Evolutionary conservation across 2,888 invertebrate genomes (phyloP), one percentile per base, ranked within the genome.

Genomic region (Heliconius aoede): DNA sequence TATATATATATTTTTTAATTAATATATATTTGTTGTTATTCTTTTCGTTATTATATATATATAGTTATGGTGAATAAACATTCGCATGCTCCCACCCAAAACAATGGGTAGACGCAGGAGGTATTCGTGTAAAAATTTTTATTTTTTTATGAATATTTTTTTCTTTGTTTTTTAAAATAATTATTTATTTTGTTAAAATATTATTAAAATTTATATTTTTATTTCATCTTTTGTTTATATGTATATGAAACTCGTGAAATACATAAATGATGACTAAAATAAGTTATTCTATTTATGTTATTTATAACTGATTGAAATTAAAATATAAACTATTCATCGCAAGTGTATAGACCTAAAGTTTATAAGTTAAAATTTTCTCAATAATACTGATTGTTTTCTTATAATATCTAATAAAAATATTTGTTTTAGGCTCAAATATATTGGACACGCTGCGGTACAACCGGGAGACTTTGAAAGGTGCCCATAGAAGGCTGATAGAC

Each of bases 361-460:
- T n/a, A n/a, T n/a, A n/a, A n/a, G 0, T 8, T 9, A 32, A 32
- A 55, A 21, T 55, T 55, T 51, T 21, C 18, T 5, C 8, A 51
- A 7, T 8, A 8, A 55, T 55, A 55, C 9, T 3, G 55, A 7
- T 51, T 18, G n/a, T 9, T 55, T 55, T n/a, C 8, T n/a, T 55
- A 55, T 55, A 62, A 9, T 64, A 21, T 13, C 24, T 65, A 18
- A 65, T 36, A 24, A 24, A 36, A 65, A 13, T 24, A 36, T 36
- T 36, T 69, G 32, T 69, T 69, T 9, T 90, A 95, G 97, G 97
- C 62, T 91, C 95, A 68, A 96, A 95, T 80, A 97, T 98, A 74
- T 90, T 99, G 74, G 96, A 97, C 65, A 98, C 96, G 82, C 94
- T 99, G 61, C 95, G 96, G 79, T 97, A 97, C 79, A 99, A 99